These are phyloP conservation scores for Danaus melanippus DNA, from an alignment of 1,140 invertebrate species.

Conservation along the genomic window DNA sequence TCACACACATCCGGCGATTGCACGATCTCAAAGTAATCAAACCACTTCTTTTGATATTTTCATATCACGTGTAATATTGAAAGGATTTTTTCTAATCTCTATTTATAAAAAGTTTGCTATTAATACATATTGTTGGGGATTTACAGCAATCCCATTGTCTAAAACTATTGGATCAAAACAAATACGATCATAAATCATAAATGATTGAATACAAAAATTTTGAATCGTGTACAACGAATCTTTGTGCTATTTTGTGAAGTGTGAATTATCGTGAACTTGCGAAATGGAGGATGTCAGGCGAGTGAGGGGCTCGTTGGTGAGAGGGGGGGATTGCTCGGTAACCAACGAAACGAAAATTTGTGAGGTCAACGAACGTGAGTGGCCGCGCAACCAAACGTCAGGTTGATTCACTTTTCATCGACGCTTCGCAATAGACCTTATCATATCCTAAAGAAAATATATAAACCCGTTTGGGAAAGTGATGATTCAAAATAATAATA, in stretches of 20 bases:
- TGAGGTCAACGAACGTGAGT: slow-evolving; percentile 63
- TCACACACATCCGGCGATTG: slow-evolving; percentile 32
- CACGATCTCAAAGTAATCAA: slow-evolving; percentile 18
- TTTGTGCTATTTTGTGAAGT: slow-evolving; percentile 42
- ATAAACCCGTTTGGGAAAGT: slow-evolving; percentile 24
- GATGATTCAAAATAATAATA: slow-evolving; percentile 4
- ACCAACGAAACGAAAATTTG: slow-evolving; percentile 70
- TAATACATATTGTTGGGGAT: no score
- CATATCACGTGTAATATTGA: slow-evolving; percentile 15
- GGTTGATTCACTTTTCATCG: slow-evolving; percentile 71
- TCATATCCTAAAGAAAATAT: slow-evolving; percentile 17
- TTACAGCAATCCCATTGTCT: no score
- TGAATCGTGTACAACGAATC: not conserved
- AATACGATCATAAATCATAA: no score
- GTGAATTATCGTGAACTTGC: slow-evolving; percentile 41
- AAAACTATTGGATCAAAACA: no score
- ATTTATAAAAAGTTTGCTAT: slow-evolving; percentile 5
- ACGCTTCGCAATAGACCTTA: slow-evolving; percentile 49
- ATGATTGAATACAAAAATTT: no score
- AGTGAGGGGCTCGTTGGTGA: slow-evolving; percentile 17
- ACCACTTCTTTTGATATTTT: slow-evolving; percentile 25
- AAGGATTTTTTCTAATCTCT: slow-evolving; percentile 15
- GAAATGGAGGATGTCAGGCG: slow-evolving; percentile 31
- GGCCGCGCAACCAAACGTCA: slow-evolving; percentile 60
- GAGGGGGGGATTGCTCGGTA: slow-evolving; percentile 33